Base-by-base conservation (phyloP, 1,140 invertebrate species). In the Caenorhabditis elegans region DNA sequence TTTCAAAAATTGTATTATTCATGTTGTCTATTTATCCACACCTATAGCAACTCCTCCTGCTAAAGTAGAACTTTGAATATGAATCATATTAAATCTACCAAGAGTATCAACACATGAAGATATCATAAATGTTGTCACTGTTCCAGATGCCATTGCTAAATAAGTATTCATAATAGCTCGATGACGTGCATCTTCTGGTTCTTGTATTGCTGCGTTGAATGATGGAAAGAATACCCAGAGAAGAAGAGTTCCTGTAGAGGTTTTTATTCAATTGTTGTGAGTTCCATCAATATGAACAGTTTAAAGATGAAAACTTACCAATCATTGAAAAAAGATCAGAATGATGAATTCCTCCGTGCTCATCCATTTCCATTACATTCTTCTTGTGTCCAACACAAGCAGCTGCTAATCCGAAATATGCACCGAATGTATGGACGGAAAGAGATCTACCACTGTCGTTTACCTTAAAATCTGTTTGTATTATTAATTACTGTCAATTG, bases 151-250 rank as follows among this genome's bases (percentile, higher is more conserved):
- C 84, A 98, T 92, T 43, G 95, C 93, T 46, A 96, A 91, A 88
- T 96, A 95, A 5, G 96, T 98, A 92, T 98, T 97, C 87, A 97
- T 93, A 77, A 98, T 93, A 10, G 95, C 95, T 46, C 95, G 91
- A 83, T 95, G 93, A 86, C 94, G 93, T 31, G 80, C 80, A 17
- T 81, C 80, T 47, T 81, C 80, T 47, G 93, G 93, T 8, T 90
- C 88, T 0, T 92, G 92, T 8, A 94, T 92, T 0, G 93, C 95
- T 1, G 94, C 94, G 91, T 98, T 98, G 91, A 98, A 98, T 82
- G 95, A 96, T 1, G 96, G 96, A 95, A 96, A 98, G 90, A 95
- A 98, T 70, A 97, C 91, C 95, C 95, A 98, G 15, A 98, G 92
- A 90, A 98, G 97, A 17, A 96, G 90, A 0, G 95, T 82, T 26